phyloP scores from a whole-genome alignment of 2,888 invertebrate species.

The Gymnosoma rotundatum region DNA sequence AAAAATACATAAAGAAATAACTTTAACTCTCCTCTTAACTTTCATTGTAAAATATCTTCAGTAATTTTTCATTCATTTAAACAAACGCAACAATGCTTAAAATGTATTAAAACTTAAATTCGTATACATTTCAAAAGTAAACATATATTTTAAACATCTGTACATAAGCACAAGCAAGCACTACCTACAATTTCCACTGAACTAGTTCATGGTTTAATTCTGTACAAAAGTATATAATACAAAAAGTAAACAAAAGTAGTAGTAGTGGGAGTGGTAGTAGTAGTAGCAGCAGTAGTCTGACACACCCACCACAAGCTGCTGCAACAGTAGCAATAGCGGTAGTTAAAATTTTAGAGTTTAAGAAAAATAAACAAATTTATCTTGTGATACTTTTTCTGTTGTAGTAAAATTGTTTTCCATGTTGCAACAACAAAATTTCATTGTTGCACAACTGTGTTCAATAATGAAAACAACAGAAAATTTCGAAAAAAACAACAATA shows the following conservation, averaged over 20 bases:
- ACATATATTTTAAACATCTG: slow-evolving; percentile 1
- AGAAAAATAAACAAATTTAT: slow-evolving; percentile 51
- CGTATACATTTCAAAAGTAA: slow-evolving; percentile 7
- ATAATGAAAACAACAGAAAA: neutral
- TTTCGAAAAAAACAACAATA: slow-evolving; percentile 17
- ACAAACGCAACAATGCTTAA: neutral
- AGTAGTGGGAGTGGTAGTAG: neutral
- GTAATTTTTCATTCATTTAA: slow-evolving; percentile 4
- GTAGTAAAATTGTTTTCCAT: slow-evolving; percentile 51
- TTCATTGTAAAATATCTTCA: neutral
- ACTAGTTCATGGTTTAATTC: slow-evolving; percentile 52
- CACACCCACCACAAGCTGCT: slow-evolving; percentile 42
- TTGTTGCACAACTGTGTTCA: slow-evolving; percentile 51
- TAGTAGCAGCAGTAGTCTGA: slow-evolving; percentile 10
- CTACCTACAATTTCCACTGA: slow-evolving; percentile 28
- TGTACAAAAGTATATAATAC: slow-evolving; percentile 13
- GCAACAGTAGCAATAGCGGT: neutral
- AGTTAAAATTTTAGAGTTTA: slow-evolving; percentile 21
- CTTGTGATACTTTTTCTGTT: slow-evolving; percentile 39
- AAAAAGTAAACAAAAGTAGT: slow-evolving; percentile 39
- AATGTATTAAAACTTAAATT: slow-evolving; percentile 3
- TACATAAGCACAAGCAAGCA: neutral
- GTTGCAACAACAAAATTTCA: slow-evolving; percentile 48
- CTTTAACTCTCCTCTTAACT: too few species aligned
- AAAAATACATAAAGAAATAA: too few species aligned